phyloP scores from a whole-genome alignment of 2,888 invertebrate species.

The Fragum whitleyi region DNA sequence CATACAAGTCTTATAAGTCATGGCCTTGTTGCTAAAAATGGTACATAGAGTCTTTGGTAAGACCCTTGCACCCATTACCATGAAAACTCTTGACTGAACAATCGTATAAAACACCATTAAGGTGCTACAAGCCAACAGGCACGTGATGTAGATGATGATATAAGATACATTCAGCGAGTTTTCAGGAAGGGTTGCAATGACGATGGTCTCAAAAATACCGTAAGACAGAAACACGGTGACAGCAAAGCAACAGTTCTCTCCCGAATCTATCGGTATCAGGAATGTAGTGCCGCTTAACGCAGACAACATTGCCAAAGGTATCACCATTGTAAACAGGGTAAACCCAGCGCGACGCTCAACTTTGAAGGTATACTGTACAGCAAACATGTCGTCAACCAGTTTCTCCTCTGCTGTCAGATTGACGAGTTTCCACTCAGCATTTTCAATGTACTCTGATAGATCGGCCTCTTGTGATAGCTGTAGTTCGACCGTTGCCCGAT shows the following conservation, averaged over 20 bases:
- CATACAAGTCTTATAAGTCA: not conserved
- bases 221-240: slow-evolving; percentile 9
- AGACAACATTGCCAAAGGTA: not conserved
- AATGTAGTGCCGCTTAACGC: not conserved
- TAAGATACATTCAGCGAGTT: not conserved
- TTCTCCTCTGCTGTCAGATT: not conserved
- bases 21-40: not conserved
- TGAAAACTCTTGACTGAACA: not conserved
- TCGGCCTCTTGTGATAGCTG: not conserved
- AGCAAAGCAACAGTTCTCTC: not conserved
- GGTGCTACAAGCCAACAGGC: not conserved
- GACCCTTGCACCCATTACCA: not conserved
- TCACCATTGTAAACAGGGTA: not conserved
- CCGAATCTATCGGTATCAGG: slow-evolving; percentile 4
- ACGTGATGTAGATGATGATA: not conserved
- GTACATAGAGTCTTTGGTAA: not conserved
- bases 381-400: not conserved
- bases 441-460: not conserved
- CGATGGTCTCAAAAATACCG: slow-evolving; percentile 1
- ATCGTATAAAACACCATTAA: not conserved
- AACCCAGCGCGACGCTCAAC: slow-evolving; percentile 9
- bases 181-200: not conserved
- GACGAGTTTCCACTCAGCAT: slow-evolving; percentile 21
- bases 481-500: not conserved
- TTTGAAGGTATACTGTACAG: not conserved